These are phyloP conservation scores for Astropecten irregularis DNA, from an alignment of 53 echinoderm and acorn worm genomes.

Conservation along the genomic window DNA sequence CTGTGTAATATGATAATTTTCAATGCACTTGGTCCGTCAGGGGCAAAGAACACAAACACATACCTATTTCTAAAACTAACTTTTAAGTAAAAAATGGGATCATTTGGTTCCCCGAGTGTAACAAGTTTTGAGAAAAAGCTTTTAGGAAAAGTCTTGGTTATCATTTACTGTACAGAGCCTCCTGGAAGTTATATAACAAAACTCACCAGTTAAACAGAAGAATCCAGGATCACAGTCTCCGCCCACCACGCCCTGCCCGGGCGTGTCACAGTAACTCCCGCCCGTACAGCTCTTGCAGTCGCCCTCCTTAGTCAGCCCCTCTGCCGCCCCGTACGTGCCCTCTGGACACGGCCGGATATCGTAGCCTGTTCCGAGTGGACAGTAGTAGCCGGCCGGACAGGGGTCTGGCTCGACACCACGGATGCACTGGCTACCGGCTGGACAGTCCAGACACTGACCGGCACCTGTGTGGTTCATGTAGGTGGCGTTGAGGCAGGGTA, in stretches of 20 bases:
- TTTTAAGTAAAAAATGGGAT: too few relatives aligned
- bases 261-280: constrained; percentile 85
- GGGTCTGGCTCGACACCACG: constrained; percentile 76
- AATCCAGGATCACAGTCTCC: constrained; percentile 87
- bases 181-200: too few relatives aligned
- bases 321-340: constrained; percentile 83
- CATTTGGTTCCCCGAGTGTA: too few relatives aligned
- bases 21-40: not conserved
- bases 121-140: too few relatives aligned
- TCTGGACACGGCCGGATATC: constrained; percentile 81
- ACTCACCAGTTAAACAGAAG: constrained; percentile 86
- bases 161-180: too few relatives aligned
- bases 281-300: constrained; percentile 87
- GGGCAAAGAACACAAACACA: too few relatives aligned
- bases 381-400: constrained; percentile 91
- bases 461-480: constrained; percentile 98
- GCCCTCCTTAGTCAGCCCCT: constrained; percentile 57
- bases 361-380: constrained; percentile 81
- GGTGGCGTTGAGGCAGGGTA: constrained; percentile 92
- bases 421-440: constrained; percentile 79
- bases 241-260: constrained; percentile 65
- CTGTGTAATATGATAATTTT: too few relatives aligned
- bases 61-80: too few relatives aligned
- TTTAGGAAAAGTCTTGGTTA: too few relatives aligned
- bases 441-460: constrained; percentile 84